Evolutionary conservation across 2,797 vertebrate species (phyloP), one percentile per base, ranked within the genome.

Genomic region (Oreochromis grahami): DNA sequence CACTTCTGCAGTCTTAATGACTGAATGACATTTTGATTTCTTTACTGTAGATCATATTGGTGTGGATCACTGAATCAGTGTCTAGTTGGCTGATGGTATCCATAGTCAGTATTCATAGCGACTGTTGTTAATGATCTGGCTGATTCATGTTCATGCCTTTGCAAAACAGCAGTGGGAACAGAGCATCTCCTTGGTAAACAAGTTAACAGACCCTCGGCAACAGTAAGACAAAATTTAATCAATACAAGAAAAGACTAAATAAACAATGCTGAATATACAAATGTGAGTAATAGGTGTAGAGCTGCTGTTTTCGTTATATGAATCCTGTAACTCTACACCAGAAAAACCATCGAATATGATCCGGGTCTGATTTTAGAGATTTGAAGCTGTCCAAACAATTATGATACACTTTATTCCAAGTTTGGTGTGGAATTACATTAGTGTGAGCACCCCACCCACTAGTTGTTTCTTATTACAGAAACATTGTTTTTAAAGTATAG

Each of bases 401-500:
- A 21, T 52, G n/a, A 52, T 21, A 52, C 51, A 52, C n/a, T 4
- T 52, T 52, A 21, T 52, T 52, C 21, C 6, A 52, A 52, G 51
- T 52, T 52, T 12, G 51, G 51, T 52, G 51, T 12, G 51, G 51
- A 52, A 21, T 52, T 52, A 52, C n/a, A 52, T 52, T 52, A 21
- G 51, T 52, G 51, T 52, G 0, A 21, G 10, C n/a, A 52, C 10
- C n/a, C n/a, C 51, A 52, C 51, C 51, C 0, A 21, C n/a, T 21
- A 52, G 51, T 4, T 52, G 10, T 52, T 52, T 52, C 5, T 52
- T 52, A 52, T 52, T 21, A 21, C 51, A 52, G 51, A 52, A 21
- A 52, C 5, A 52, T 52, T 52, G 51, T 52, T 52, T 52, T 15
- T 45, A 45, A 45, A 45, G 14, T 0, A n/a, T 52, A 21, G 51